Evolutionary conservation across 1,140 invertebrate species (phyloP), one percentile per base, ranked within the genome.

Genomic region (Zaprionus ornatus): DNA sequence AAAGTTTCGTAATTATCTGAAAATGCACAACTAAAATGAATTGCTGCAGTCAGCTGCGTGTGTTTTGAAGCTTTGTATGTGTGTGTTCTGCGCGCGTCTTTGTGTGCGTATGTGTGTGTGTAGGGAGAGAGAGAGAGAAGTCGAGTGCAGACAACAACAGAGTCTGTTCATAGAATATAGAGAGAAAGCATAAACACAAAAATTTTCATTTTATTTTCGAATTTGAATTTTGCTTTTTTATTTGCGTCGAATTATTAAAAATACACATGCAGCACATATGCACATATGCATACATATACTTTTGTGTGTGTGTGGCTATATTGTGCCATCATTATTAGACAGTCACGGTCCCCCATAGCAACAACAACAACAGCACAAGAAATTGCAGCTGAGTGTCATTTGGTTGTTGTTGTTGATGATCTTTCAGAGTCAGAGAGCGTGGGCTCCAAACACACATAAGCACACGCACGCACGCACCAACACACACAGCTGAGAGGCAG

Each of bases 311-410:
- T 35, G 12, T 35, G 54, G 45, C 42, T 66, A 21, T 27, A n/a
- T 50, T 68, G 48, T 74, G 64, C 23, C 45, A 56, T 70, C 72
- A 62, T 57, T 71, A 57, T 65, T 72, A 74, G 45, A 63, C 59
- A 35, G 70, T 62, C 61, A 77, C 55, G 69, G 69, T 72, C 69
- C 54, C 45, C 65, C 40, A 57, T 23, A 56, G 48, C 15, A 62
- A 37, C 45, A 61, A 74, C 40, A 63, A 23, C 56, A 35, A 66
- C 48, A 69, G 59, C 55, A 45, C 40, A 45, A 45, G 27, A 60
- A 72, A 71, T 76, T 76, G 74, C 74, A 76, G 74, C 74, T 73
- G 68, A 76, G 68, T 76, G 68, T 64, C 66, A 74, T 68, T 74
- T 68, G 69, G 54, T 72, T 66, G 74, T 60, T 76, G 50, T 29